phyloP scores from a whole-genome alignment of 2,888 invertebrate genomes.

The Perizoma flavofasciatum region DNA sequence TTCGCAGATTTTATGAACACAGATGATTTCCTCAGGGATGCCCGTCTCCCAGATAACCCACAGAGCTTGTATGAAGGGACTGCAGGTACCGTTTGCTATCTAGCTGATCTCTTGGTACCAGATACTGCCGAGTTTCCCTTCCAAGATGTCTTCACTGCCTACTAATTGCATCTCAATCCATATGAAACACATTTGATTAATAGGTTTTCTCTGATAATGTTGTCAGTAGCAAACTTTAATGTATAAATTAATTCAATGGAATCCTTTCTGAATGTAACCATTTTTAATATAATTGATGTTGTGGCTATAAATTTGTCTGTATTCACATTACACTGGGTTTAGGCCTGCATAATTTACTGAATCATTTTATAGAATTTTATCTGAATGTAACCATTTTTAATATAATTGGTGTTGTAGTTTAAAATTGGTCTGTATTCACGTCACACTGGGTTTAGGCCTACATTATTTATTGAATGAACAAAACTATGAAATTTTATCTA shows the following conservation, averaged over 20 bases:
- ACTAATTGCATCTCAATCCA: constrained; percentile 39
- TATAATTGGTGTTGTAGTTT: constrained; percentile 25
- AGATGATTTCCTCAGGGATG: constrained; percentile 86
- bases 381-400: constrained; percentile 18
- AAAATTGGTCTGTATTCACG: constrained; percentile 17
- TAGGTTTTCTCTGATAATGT: constrained; percentile 13
- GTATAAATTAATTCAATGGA: constrained; percentile 11
- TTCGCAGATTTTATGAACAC: constrained; percentile 90
- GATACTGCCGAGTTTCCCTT: constrained; percentile 92
- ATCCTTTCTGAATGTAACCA: constrained; percentile 19
- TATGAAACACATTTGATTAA: constrained; percentile 31
- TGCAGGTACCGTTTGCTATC: constrained; percentile 93
- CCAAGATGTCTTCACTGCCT: constrained; percentile 86
- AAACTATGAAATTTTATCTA: constrained; percentile 8
- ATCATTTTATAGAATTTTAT: constrained; percentile 15
- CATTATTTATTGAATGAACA: constrained; percentile 37
- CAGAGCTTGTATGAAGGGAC: constrained; percentile 94
- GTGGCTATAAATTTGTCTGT: too few species aligned
- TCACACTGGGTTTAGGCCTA: constrained; percentile 27
- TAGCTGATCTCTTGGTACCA: constrained; percentile 90
- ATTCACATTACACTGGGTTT: not conserved
- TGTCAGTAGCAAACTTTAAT: constrained; percentile 10
- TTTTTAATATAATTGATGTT: too few species aligned
- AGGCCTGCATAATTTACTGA: constrained; percentile 31
- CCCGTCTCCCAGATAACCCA: constrained; percentile 91